Conservation (phyloP, 2,888 invertebrate species). For the Venusia cambrica region DNA sequence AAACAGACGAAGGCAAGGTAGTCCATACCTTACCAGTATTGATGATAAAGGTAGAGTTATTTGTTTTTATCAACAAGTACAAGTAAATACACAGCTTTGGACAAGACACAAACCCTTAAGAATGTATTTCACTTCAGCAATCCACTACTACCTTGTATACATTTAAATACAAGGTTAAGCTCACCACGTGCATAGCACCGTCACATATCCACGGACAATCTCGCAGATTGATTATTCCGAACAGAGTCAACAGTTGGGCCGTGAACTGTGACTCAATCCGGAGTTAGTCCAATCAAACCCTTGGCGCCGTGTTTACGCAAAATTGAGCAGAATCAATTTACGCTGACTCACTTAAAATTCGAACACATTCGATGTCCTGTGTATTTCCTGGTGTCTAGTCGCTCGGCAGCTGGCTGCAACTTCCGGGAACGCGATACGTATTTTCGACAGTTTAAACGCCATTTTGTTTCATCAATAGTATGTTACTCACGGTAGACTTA, state of each 20-base stretch:
- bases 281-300: slow-evolving; percentile 51
- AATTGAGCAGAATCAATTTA: slow-evolving; percentile 57
- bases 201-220: slow-evolving; percentile 25
- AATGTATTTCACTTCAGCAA: too few species aligned
- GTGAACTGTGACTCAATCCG: slow-evolving; percentile 40
- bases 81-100: too few species aligned
- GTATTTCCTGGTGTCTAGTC: slow-evolving; percentile 58
- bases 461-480: slow-evolving; percentile 59
- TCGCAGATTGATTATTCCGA: slow-evolving; percentile 26
- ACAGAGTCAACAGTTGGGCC: slow-evolving; percentile 34
- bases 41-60: too few species aligned
- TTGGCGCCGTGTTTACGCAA: slow-evolving; percentile 49
- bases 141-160: too few species aligned
- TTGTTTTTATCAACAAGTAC: too few species aligned
- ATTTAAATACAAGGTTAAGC: slow-evolving; percentile 3
- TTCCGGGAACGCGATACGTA: slow-evolving; percentile 18
- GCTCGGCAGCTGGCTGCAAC: slow-evolving; percentile 29
- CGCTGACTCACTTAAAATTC: slow-evolving; percentile 57
- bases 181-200: slow-evolving; percentile 19
- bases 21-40: too few species aligned
- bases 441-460: slow-evolving; percentile 41
- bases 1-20: too few species aligned
- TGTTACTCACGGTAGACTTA: too few species aligned
- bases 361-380: slow-evolving; percentile 62
- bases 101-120: too few species aligned